A percentile compares a stretch with the other conserved stretches of the same genome.
phyloP scores from a whole-genome alignment of 1,140 invertebrate genomes.

The Danaus plexippus region DNA sequence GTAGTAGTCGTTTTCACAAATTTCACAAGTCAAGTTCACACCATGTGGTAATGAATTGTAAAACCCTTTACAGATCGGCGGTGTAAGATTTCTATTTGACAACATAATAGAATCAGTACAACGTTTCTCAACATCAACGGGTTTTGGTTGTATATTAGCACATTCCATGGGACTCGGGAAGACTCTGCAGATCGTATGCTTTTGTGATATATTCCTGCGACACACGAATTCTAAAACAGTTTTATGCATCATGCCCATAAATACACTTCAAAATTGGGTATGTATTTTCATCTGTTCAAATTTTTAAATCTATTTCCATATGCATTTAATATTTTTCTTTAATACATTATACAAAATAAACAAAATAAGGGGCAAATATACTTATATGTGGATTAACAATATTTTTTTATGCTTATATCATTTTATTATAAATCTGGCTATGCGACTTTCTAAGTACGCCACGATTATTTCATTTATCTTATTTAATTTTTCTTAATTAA shows the following conservation, averaged over 20 bases:
- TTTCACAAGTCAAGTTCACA: too few species aligned
- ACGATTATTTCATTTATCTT: too few species aligned
- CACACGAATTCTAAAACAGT: slow-evolving; percentile 91
- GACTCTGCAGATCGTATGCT: slow-evolving; percentile 96
- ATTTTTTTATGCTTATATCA: too few species aligned
- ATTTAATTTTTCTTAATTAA: too few species aligned
- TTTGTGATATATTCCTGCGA: slow-evolving; percentile 95
- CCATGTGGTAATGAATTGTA: too few species aligned
- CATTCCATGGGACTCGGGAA: slow-evolving; percentile 99
- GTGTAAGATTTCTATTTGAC: slow-evolving; percentile 96
- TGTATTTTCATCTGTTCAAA: slow-evolving; percentile 17
- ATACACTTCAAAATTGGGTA: slow-evolving; percentile 98
- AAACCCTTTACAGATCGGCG: slow-evolving; percentile 83
- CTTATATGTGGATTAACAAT: too few species aligned
- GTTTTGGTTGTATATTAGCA: slow-evolving; percentile 97
- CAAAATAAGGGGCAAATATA: too few species aligned
- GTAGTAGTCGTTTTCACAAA: too few species aligned
- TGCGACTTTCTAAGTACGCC: too few species aligned
- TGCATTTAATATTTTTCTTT: too few species aligned
- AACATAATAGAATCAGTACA: slow-evolving; percentile 95
- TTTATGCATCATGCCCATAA: slow-evolving; percentile 98
- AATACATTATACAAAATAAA: too few species aligned
- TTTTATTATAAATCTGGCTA: too few species aligned
- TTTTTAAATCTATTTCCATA: not conserved
- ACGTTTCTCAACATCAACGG: slow-evolving; percentile 88